Evolutionary conservation across 2,113 vertebrate genomes (phyloP).

Genomic region (Onychorhynchus coronatus): DNA sequence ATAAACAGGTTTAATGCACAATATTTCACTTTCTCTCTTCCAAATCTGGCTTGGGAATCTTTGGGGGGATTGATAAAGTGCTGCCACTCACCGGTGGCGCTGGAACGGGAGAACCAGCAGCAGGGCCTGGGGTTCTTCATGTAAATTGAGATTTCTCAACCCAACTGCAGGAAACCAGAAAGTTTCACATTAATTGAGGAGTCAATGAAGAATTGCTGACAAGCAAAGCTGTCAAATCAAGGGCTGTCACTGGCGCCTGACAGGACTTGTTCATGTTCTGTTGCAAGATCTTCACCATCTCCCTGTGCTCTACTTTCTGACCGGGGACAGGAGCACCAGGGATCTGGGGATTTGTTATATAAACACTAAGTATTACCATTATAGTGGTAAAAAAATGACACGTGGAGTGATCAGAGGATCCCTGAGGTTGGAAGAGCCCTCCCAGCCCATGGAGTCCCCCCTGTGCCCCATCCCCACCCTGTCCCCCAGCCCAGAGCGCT

Average conservation of each 20-base stretch:
- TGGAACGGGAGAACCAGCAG: background rate
- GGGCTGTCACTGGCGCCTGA: conserved; percentile 33
- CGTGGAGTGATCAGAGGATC: fast-evolving
- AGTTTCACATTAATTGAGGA: background rate
- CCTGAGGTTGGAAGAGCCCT: background rate
- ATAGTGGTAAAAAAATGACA: background rate
- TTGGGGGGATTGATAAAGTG: background rate
- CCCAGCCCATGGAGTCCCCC: background rate
- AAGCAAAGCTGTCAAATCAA: background rate
- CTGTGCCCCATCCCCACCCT: fast-evolving
- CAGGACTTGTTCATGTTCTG: background rate
- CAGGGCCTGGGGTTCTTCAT: background rate
- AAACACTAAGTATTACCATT: background rate
- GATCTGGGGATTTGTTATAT: background rate
- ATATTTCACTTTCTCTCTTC: background rate
- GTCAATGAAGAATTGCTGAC: conserved; percentile 22
- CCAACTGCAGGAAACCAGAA: background rate
- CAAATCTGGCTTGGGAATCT: background rate
- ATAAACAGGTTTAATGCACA: fast-evolving
- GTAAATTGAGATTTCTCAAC: background rate
- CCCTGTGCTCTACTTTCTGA: background rate
- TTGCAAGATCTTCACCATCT: conserved; percentile 8
- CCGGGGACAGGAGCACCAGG: background rate
- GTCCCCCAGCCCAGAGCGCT: background rate
- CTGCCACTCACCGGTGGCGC: fast-evolving